Evolutionary conservation across 2,888 invertebrate species (phyloP), one percentile per base, ranked within the genome.

Genomic region (Campopleginae sp.): DNA sequence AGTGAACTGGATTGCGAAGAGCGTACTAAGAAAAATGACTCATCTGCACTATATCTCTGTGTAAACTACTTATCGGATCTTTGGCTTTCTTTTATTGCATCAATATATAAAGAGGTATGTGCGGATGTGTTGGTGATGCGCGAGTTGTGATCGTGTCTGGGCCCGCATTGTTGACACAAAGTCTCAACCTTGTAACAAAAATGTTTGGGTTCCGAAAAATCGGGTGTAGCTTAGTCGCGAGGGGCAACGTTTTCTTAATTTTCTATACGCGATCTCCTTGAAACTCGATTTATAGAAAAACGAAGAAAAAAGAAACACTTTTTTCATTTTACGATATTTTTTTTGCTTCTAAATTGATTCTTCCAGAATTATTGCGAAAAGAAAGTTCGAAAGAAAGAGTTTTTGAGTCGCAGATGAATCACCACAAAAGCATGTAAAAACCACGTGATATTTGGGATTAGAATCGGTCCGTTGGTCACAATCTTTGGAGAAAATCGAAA

Each of bases 1-100:
- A 84, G 84, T 84, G 80, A 84, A 80, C 84, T 31, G 51, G 58
- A 54, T 66, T 61, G 66, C 66, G 38, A 58, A 61, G 31, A 63
- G 42, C 38, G 46, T 65, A 75, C 63, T 31, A 48, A 54, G 70
- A 74, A 48, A 63, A 58, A 33, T 80, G 84, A 84, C 79, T 80
- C 80, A 84, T 51, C 42, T 38, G 19, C 61, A 48, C 72, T 70
- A 44, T 46, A 14, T 78, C 19, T 74, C 38, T 46, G 70, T 71
- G 33, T 63, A 71, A 48, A 48, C 27, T 58, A 70, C 42, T 79
- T 79, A 74, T 79, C 83, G 33, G 63, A 70, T 79, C 48, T 44
- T 75, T 58, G 46, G 46, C 63, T 77, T 82, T 63, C 61, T 68
- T 68, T 19, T 54, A 27, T 82, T 78, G 66, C 66, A 74, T 82